Percentiles rank a stretch among this genome's conserved stretches.
Conservation (phyloP, 2,113 vertebrate species). For the Oceanodroma tethys region DNA sequence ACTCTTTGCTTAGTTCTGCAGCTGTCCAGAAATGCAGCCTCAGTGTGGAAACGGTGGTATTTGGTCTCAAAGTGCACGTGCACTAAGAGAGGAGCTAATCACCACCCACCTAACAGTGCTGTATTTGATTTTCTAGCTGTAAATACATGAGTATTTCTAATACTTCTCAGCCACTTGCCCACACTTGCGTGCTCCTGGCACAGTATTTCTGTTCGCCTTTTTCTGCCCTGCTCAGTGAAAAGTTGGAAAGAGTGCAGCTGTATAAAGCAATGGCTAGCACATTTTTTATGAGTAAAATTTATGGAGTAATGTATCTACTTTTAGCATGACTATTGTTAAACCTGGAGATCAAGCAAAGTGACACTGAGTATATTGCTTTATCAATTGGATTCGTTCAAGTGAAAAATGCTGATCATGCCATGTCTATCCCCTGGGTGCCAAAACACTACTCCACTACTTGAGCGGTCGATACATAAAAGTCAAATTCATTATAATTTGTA, state of each 20-base stretch:
- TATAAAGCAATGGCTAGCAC: constrained; percentile 76
- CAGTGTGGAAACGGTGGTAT: not conserved
- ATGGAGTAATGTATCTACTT: constrained; percentile 82
- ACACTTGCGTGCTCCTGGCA: constrained; percentile 13
- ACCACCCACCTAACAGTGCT: not conserved
- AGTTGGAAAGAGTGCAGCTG: constrained; percentile 61
- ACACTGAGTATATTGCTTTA: constrained; percentile 85
- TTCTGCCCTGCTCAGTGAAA: constrained; percentile 67
- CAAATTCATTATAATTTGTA: constrained; percentile 89
- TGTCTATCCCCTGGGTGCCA: constrained; percentile 79
- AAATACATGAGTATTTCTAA: not conserved
- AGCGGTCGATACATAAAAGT: constrained; percentile 84
- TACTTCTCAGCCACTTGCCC: not conserved
- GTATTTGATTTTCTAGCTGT: not conserved
- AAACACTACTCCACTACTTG: constrained; percentile 82
- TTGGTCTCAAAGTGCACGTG: not conserved
- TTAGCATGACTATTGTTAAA: constrained; percentile 85
- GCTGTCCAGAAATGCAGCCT: not conserved
- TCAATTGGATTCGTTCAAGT: constrained; percentile 83
- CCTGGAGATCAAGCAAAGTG: constrained; percentile 82
- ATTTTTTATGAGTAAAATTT: constrained; percentile 81
- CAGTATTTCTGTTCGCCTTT: constrained; percentile 18
- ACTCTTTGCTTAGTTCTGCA: not conserved
- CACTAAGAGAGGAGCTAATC: not conserved
- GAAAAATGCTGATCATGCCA: constrained; percentile 86